Percentiles rank a stretch among this genome's conserved stretches.
phyloP scores from a whole-genome alignment of 2,888 invertebrate genomes.

The Amphipyra berbera region DNA sequence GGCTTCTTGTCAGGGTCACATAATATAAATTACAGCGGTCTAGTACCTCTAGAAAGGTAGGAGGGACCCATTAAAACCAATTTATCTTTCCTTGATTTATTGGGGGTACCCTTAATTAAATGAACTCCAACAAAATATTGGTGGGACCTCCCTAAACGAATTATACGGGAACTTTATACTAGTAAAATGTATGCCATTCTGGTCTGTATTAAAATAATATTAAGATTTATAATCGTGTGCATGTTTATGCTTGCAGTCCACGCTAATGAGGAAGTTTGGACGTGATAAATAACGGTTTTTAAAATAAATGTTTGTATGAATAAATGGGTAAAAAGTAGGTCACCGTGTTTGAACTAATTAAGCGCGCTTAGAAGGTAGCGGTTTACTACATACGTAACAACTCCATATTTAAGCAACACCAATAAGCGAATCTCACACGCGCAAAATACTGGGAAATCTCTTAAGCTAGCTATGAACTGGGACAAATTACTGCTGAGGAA shows the following conservation, averaged over 20 bases:
- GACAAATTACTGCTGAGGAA: too few relatives aligned
- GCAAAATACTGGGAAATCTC: too few relatives aligned
- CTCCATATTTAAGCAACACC: background rate
- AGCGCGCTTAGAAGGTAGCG: constrained; percentile 7
- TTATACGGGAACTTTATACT: constrained; percentile 58
- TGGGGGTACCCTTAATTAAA: constrained; percentile 69
- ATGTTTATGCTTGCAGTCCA: constrained; percentile 32
- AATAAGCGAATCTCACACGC: background rate
- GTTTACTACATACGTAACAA: constrained; percentile 4
- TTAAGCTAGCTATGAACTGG: too few relatives aligned
- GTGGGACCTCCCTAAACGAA: constrained; percentile 66
- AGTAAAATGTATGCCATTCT: constrained; percentile 26
- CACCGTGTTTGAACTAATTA: constrained; percentile 41
- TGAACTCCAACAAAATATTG: constrained; percentile 71
- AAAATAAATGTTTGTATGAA: constrained; percentile 40
- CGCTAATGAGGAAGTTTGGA: constrained; percentile 45
- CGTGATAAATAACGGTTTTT: constrained; percentile 42
- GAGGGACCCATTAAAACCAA: constrained; percentile 71
- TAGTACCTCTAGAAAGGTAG: constrained; percentile 52
- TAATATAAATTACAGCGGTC: constrained; percentile 55
- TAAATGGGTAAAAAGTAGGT: constrained; percentile 50
- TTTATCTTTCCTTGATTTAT: constrained; percentile 69
- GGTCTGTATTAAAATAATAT: constrained; percentile 8
- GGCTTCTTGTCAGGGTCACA: constrained; percentile 10
- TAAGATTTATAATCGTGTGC: constrained; percentile 47